These are phyloP conservation scores for Elgaria multicarinata DNA, from an alignment of 2,113 vertebrate species.

Conservation along the genomic window DNA sequence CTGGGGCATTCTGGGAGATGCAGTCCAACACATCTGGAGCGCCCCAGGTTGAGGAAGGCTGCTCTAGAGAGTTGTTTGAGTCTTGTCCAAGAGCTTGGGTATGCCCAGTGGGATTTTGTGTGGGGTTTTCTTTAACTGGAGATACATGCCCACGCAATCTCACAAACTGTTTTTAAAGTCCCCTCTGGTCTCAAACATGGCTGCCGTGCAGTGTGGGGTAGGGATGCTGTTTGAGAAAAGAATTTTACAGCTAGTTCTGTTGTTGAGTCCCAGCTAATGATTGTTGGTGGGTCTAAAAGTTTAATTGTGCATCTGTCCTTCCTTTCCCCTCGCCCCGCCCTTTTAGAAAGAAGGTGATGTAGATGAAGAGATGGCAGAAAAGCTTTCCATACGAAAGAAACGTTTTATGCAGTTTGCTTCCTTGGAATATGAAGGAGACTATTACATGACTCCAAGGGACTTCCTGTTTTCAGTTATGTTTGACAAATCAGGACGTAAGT, in stretches of 20 bases:
- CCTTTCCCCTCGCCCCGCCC: conserved; percentile 42
- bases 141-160: no score
- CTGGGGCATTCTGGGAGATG: no score
- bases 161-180: not conserved
- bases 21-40: no score
- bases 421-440: conserved; percentile 84
- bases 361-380: conserved; percentile 62
- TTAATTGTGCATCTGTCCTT: conserved; percentile 5
- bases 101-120: no score
- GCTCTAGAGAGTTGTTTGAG: not conserved
- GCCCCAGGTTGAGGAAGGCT: no score
- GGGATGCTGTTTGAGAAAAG: not conserved
- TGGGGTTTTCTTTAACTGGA: not conserved
- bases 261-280: conserved; percentile 4
- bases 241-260: not conserved
- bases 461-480: conserved; percentile 95
- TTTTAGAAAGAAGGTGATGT: conserved; percentile 70
- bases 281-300: conserved; percentile 11
- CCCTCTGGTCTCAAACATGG: not conserved
- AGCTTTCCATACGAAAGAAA: conserved; percentile 76
- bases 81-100: not conserved
- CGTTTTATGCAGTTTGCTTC: conserved; percentile 94
- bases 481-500: conserved; percentile 91
- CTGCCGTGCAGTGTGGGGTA: not conserved
- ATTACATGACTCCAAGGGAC: conserved; percentile 96